These are phyloP conservation scores for Antheraea yamamai DNA, from an alignment of 2,888 invertebrate species.

Conservation along the genomic window DNA sequence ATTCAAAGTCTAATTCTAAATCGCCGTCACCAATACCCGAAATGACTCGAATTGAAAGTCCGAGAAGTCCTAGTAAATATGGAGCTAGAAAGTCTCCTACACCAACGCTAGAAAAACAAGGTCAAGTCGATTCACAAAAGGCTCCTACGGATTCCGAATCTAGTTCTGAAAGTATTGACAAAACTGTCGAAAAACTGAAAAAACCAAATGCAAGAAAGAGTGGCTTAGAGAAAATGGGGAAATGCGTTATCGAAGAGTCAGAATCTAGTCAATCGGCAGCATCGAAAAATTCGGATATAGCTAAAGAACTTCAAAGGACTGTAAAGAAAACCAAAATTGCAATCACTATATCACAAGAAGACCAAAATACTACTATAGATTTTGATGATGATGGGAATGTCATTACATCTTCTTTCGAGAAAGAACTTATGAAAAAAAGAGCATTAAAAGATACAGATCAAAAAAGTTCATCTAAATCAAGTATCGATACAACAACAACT, in stretches of 20 bases:
- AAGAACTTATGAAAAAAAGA: slow-evolving; percentile 69
- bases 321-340: slow-evolving; percentile 79
- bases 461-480: slow-evolving; percentile 83
- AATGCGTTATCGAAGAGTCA: slow-evolving; percentile 80
- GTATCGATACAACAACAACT: slow-evolving; percentile 78
- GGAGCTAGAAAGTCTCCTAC: slow-evolving; percentile 76
- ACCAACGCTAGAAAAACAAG: slow-evolving; percentile 84
- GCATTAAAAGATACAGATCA: slow-evolving; percentile 72
- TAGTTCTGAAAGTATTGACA: slow-evolving; percentile 80
- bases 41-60: slow-evolving; percentile 70
- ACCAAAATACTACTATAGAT: slow-evolving; percentile 78
- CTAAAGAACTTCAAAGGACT: slow-evolving; percentile 75
- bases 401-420: slow-evolving; percentile 72
- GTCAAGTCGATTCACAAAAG: slow-evolving; percentile 77
- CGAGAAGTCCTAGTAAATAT: slow-evolving; percentile 72
- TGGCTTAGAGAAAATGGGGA: slow-evolving; percentile 70
- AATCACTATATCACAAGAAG: slow-evolving; percentile 80
- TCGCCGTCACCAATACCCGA: slow-evolving; percentile 69
- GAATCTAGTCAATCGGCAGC: slow-evolving; percentile 83
- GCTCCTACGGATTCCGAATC: slow-evolving; percentile 84
- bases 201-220: slow-evolving; percentile 75
- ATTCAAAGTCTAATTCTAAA: slow-evolving; percentile 74
- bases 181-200: slow-evolving; percentile 73
- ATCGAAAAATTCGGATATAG: slow-evolving; percentile 72
- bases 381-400: slow-evolving; percentile 79